phyloP scores from a whole-genome alignment of 37 sponge, comb jelly and placozoan species.

The Ianthella basta region DNA sequence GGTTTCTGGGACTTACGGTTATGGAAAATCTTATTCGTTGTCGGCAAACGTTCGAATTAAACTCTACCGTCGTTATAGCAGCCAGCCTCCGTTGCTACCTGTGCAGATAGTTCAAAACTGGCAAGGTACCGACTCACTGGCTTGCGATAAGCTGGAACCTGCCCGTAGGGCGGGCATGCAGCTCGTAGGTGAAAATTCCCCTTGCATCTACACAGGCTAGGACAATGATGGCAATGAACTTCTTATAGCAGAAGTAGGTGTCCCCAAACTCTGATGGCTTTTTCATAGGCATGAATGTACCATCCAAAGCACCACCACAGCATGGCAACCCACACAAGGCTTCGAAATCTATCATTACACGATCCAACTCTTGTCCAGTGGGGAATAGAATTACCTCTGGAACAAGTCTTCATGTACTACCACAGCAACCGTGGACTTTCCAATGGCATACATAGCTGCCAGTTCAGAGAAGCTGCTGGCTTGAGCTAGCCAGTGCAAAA shows the following conservation, averaged over 20 bases:
- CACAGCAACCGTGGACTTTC: not conserved
- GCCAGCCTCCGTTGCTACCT: too few relatives aligned
- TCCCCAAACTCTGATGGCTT: constrained; percentile 1
- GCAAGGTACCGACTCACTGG: too few relatives aligned
- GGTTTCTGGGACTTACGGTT: too few relatives aligned
- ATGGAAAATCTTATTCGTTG: too few relatives aligned
- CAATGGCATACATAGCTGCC: not conserved
- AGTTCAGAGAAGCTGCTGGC: not conserved
- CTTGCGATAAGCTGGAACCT: too few relatives aligned
- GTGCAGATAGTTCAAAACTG: too few relatives aligned
- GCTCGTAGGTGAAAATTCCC: constrained; percentile 5
- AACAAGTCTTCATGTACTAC: not conserved
- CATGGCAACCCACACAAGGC: not conserved
- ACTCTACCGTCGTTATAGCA: too few relatives aligned
- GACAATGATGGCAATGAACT: not conserved
- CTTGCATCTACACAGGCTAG: constrained; percentile 3
- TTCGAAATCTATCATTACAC: not conserved
- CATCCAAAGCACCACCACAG: constrained; percentile 27
- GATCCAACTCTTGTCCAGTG: not conserved
- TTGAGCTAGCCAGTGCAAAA: constrained; percentile 24
- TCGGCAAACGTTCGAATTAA: too few relatives aligned
- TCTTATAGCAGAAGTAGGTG: constrained; percentile 1
- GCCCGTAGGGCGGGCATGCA: too few relatives aligned
- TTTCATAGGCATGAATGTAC: constrained; percentile 1
- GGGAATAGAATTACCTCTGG: not conserved